Evolutionary conservation across 2,113 vertebrate species (phyloP).

Genomic region (Amazona guildingii): DNA sequence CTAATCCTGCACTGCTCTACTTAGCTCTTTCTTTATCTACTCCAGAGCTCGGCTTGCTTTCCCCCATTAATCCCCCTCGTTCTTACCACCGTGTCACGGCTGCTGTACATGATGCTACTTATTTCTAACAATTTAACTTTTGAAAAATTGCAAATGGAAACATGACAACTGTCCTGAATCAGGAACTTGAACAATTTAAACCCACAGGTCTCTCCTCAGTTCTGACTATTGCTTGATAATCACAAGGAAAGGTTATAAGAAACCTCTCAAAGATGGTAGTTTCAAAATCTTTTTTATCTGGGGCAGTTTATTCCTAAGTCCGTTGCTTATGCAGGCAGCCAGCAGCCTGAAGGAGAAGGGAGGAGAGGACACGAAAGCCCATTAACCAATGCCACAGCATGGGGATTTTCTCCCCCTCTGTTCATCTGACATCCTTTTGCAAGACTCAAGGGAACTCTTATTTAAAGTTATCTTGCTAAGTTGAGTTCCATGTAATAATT

Average conservation of each 20-base stretch:
- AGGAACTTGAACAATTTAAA: background rate
- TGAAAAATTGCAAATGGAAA: background rate
- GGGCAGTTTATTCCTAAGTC: background rate
- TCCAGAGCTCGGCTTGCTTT: background rate
- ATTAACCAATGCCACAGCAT: background rate
- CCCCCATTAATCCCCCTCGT: background rate
- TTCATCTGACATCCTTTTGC: background rate
- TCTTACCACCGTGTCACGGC: background rate
- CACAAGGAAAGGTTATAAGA: background rate
- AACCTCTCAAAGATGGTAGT: background rate
- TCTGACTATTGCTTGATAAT: background rate
- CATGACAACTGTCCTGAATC: background rate
- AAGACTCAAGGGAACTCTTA: background rate
- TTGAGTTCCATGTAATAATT: background rate
- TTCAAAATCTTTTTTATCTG: background rate
- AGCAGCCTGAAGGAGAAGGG: background rate
- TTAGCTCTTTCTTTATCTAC: background rate
- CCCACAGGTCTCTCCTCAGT: background rate
- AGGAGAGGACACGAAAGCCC: background rate
- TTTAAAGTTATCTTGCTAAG: background rate
- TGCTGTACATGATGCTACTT: background rate
- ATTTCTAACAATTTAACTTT: background rate
- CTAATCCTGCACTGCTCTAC: background rate
- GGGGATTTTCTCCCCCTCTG: background rate
- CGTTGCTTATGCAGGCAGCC: background rate